Evolutionary conservation across 2,888 invertebrate species (phyloP), one percentile per base, ranked within the genome.

Genomic region (Abscondita cerata): DNA sequence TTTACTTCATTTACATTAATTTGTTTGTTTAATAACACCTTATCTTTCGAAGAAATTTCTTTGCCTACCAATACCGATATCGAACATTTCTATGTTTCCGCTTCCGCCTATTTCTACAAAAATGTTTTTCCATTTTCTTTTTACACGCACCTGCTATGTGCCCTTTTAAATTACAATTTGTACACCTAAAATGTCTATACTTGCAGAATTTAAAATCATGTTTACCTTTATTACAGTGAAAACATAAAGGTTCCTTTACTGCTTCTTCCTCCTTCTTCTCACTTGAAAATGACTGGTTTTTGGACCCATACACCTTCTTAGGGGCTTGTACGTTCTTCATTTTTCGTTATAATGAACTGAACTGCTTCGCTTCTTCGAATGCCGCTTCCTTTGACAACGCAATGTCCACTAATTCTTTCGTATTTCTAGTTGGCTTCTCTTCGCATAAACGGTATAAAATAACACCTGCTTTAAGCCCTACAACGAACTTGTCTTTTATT

Each of bases 171-270:
- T 64, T 60, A 61, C 52, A 64, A 9, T 52, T 54, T 38, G 46
- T 52, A 53, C 59, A 65, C 4, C 5, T 46, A 57, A 63, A 60
- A 12, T 50, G 56, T 41, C 40, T 65, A 57, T 52, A 63, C 46
- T 62, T 54, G 50, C 66, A 61, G 13, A 16, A 48, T 47, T 54
- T 57, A 47, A 64, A 66, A 58, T 64, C 52, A 25, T 64, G 64
- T 16, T 55, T 51, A 18, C 36, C n/a, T 11, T 47, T 16, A 20
- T 31, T 44, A 38, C 65, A 65, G 33, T 19, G 8, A 52, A 50
- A 56, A 50, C 51, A 62, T 16, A 53, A 19, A 8, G 18, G 8
- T 38, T 8, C 12, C 25, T 15, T 31, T 12, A 2, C n/a, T 16
- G 3, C 38, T 8, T 34, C 40, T 50, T 5, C 16, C 50, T n/a